Evolutionary conservation across 2,113 vertebrate genomes (phyloP).

Genomic region (Aepyceros melampus): DNA sequence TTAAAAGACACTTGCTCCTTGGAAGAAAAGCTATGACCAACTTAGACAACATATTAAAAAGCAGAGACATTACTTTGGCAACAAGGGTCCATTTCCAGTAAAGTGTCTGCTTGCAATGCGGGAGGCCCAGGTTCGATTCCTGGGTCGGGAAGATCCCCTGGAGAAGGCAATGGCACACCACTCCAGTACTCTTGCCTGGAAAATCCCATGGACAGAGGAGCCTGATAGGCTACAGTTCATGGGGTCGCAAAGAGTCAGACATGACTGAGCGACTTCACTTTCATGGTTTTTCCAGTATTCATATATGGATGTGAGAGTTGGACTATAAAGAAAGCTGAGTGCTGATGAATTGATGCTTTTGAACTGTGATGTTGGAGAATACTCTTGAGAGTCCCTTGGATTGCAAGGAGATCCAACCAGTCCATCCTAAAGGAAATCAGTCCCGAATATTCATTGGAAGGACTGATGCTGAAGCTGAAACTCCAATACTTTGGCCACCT

Average conservation of each 20-base stretch:
- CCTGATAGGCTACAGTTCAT: no score
- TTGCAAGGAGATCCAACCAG: neutral
- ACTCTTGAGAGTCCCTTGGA: neutral
- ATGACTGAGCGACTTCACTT: no score
- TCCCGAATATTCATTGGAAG: neutral
- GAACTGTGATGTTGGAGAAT: neutral
- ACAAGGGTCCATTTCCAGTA: neutral
- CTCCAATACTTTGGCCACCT: neutral
- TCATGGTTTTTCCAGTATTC: neutral
- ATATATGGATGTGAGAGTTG: neutral
- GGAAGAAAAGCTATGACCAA: neutral
- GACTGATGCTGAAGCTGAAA: neutral
- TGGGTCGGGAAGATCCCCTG: no score
- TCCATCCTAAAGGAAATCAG: neutral
- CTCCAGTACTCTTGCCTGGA: no score
- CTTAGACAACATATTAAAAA: neutral
- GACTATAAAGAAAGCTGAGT: neutral
- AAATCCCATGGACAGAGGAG: no score
- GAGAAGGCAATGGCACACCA: no score
- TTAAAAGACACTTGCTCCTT: neutral
- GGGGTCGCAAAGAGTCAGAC: no score
- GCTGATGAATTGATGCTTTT: neutral
- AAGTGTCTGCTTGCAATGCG: no score
- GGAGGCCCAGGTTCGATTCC: no score
- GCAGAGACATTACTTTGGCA: neutral